A percentile compares a stretch with the other conserved stretches of the same genome.
phyloP scores from a whole-genome alignment of 1,140 invertebrate genomes.

The Drosophila equinoxialis region DNA sequence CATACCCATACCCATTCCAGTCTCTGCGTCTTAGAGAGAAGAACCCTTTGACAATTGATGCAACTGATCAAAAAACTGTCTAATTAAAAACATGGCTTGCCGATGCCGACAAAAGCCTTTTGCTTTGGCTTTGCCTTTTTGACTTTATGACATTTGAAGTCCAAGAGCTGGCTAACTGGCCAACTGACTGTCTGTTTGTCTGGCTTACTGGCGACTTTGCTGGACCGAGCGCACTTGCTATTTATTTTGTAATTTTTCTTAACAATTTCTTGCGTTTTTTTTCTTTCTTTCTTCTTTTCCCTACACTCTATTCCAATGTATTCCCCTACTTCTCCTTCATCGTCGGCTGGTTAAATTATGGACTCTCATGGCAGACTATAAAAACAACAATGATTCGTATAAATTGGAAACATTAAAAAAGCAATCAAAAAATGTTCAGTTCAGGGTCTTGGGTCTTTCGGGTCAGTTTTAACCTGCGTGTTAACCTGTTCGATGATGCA shows the following conservation, averaged over 20 bases:
- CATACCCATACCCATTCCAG: neutral
- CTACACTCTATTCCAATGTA: neutral
- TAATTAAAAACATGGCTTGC: conserved; percentile 79
- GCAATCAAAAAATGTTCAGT: conserved; percentile 76
- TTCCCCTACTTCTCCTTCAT: conserved; percentile 9
- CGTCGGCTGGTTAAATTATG: conserved; percentile 70
- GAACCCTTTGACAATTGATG: conserved; percentile 70
- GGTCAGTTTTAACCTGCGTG: conserved; percentile 78
- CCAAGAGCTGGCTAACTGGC: neutral
- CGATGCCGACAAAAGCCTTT: conserved; percentile 73
- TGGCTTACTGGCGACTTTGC: neutral
- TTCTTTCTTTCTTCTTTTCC: conserved; percentile 30
- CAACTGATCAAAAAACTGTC: conserved; percentile 75
- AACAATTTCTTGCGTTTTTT: conserved; percentile 37
- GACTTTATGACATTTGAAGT: conserved; percentile 74
- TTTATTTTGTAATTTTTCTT: conserved; percentile 80
- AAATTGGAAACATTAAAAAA: conserved; percentile 82
- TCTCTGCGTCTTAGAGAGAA: conserved; percentile 23
- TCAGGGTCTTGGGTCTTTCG: conserved; percentile 56
- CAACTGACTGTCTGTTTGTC: too few species aligned
- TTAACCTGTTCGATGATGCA: conserved; percentile 68
- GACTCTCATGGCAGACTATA: conserved; percentile 63
- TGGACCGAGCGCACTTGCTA: conserved; percentile 48
- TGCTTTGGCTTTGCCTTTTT: conserved; percentile 38
- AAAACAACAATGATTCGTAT: conserved; percentile 80